These are phyloP conservation scores for Danionella dracula DNA, from an alignment of 2,797 vertebrate genomes.

Conservation along the genomic window DNA sequence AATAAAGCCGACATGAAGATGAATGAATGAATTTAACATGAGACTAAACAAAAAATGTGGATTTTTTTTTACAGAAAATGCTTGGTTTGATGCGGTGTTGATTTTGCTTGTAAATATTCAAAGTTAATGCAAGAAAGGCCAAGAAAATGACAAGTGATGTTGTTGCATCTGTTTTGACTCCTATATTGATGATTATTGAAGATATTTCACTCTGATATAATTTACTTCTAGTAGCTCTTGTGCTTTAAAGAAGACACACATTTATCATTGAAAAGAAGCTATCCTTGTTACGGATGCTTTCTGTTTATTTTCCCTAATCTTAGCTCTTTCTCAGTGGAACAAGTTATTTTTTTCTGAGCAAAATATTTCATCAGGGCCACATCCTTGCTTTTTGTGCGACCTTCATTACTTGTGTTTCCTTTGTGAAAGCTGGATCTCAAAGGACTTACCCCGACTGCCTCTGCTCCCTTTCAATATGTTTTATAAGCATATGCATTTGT, in stretches of 20 bases:
- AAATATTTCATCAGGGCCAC: neutral
- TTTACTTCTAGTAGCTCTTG: no score
- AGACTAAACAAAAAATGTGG: constrained; percentile 50
- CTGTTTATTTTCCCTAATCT: no score
- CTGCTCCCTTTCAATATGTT: neutral
- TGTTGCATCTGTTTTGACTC: no score
- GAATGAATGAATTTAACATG: constrained; percentile 49
- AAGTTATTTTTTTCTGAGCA: no score
- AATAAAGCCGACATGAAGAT: no score
- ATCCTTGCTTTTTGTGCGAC: neutral
- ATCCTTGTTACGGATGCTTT: neutral
- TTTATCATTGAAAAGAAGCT: neutral
- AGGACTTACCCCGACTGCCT: neutral
- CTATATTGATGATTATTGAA: no score
- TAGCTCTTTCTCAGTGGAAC: no score
- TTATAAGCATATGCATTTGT: constrained; percentile 25
- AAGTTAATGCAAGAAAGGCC: neutral
- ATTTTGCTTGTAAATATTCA: constrained; percentile 40
- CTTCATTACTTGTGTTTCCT: constrained; percentile 8
- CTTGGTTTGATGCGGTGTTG: constrained; percentile 33
- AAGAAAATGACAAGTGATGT: neutral
- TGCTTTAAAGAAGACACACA: no score
- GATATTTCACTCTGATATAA: no score
- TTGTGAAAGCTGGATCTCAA: neutral
- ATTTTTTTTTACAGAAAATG: constrained; percentile 22